These are phyloP conservation scores for Eubasilissa splendida DNA, from an alignment of 2,888 invertebrate genomes.

Conservation along the genomic window DNA sequence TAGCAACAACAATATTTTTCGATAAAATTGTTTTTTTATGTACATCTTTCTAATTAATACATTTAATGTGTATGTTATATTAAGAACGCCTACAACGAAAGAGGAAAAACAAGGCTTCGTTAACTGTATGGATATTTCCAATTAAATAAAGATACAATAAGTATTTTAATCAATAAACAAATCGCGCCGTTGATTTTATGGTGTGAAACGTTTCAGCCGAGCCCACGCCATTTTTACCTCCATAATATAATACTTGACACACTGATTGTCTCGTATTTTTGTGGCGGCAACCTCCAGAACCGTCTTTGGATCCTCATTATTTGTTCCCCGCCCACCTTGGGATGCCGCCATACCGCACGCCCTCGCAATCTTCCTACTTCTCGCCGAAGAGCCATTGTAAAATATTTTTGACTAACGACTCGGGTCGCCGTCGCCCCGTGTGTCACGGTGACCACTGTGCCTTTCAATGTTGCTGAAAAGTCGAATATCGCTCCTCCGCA, in stretches of 20 bases:
- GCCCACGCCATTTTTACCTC: conserved; percentile 25
- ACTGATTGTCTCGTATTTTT: conserved; percentile 38
- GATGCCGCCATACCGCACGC: conserved; percentile 13
- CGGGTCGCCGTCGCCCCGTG: neutral
- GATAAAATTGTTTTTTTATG: too few species aligned
- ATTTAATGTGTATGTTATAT: too few species aligned
- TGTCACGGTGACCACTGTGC: conserved; percentile 29
- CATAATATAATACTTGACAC: conserved; percentile 30
- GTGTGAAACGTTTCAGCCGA: conserved; percentile 4
- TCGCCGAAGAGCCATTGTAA: conserved; percentile 18
- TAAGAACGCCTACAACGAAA: too few species aligned
- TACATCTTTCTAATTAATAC: too few species aligned
- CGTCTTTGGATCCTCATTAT: conserved; percentile 34
- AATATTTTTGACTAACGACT: conserved; percentile 30
- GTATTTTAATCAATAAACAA: neutral
- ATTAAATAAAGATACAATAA: too few species aligned
- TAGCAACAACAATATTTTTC: too few species aligned
- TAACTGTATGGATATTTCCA: too few species aligned
- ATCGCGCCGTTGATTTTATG: neutral
- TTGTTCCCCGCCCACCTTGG: conserved; percentile 4
- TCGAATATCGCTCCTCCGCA: neutral
- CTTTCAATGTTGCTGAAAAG: conserved; percentile 28
- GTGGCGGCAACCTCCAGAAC: conserved; percentile 34
- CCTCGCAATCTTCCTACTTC: conserved; percentile 6
- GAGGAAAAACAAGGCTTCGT: too few species aligned